A percentile compares a stretch with the other conserved stretches of the same genome.
These are phyloP conservation scores for Alaudala cheleensis DNA, from an alignment of 2,113 vertebrate species.

Conservation along the genomic window DNA sequence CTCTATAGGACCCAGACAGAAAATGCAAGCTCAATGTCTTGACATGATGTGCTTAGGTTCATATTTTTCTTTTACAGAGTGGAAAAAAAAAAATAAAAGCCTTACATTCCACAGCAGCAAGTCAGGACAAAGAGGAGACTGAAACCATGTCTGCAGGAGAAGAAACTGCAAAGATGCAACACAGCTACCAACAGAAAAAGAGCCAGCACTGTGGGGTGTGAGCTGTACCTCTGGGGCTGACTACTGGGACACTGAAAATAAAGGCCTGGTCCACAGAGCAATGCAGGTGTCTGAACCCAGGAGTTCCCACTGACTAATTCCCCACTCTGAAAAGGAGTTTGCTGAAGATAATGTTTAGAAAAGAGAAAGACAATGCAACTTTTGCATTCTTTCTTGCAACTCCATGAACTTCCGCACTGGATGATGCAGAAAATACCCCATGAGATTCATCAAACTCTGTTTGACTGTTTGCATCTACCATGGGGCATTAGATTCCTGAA, in stretches of 20 bases:
- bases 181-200: conserved; percentile 1
- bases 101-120: conserved; percentile 37
- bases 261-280: background rate
- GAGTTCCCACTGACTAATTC: background rate
- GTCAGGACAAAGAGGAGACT: conserved; percentile 37
- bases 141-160: conserved; percentile 20
- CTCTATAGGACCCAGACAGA: background rate
- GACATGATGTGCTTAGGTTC: conserved; percentile 1
- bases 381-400: background rate
- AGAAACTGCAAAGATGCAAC: conserved; percentile 32
- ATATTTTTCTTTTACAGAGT: conserved; percentile 2
- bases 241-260: background rate
- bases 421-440: background rate
- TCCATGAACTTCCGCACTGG: background rate
- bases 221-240: background rate
- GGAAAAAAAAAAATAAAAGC: background rate
- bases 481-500: background rate
- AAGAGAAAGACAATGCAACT: background rate
- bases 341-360: background rate
- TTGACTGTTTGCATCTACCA: background rate
- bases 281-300: background rate
- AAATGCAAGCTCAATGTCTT: background rate
- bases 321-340: background rate
- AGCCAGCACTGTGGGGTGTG: background rate
- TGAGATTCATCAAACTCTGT: background rate